Evolutionary conservation across 2,797 vertebrate genomes (phyloP), one percentile per base, ranked within the genome.

Genomic region (Parauchenoglanis ngamensis): DNA sequence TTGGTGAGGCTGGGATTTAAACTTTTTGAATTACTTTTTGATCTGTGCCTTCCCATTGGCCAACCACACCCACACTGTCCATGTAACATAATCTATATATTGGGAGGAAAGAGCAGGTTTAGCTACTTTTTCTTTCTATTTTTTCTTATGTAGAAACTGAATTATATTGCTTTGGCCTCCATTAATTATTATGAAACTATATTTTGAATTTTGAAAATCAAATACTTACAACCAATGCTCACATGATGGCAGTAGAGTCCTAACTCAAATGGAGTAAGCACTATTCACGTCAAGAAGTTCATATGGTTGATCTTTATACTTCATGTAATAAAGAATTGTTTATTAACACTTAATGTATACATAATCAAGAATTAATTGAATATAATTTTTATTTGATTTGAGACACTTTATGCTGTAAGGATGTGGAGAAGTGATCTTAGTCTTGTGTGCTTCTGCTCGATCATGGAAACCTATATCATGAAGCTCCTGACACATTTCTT

Each of bases 201-300:
- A 49, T n/a, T n/a, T 76, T 52, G 44, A 28, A n/a, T 54, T 54
- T 19, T 8, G 4, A 79, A 40, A 56, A 31, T 49, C 7, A 59
- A 59, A 79, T 21, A 75, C 23, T 79, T 70, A 54, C 67, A 84
- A 28, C 6, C 11, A 54, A 35, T 52, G 40, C 17, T 52, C 88
- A 84, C 81, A 54, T 21, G 85, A 28, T 84, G 88, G 88, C 85
- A 83, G 88, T 77, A 89, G 3, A 84, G 57, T 8, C 3, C 76
- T 28, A 44, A 35, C 31, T 82, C n/a, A 76, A 61, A 25, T 3
- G 1, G 28, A 80, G 7, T 31, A 8, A 54, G 2, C 11, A 13
- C 1, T 57, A 35, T 44, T 44, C 56, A 7, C 35, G 40, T 63
- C 21, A 63, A 13, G 11, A n/a, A 23, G 31, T 35, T 57, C 0